Conservation (phyloP, 2,113 vertebrate genomes). For the Rhinolophus sinicus region DNA sequence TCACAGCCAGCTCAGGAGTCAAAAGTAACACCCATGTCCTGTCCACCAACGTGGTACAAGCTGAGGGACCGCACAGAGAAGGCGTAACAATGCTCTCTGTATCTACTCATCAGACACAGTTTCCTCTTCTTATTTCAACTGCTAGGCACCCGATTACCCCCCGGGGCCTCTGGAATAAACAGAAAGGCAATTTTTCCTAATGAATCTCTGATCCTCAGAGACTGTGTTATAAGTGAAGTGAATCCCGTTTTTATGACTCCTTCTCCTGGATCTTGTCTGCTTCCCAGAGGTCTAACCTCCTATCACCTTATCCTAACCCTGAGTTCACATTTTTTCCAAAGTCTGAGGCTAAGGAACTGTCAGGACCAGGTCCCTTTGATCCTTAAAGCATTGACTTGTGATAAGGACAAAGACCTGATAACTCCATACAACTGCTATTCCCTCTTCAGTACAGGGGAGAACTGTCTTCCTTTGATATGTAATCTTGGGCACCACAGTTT, state of each 20-base stretch:
- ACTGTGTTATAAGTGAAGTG: not conserved
- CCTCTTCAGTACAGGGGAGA: not conserved
- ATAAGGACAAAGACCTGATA: not conserved
- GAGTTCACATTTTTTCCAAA: not conserved
- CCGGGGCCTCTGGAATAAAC: not conserved
- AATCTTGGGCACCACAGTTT: not conserved
- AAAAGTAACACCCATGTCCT: not conserved
- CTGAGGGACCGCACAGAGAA: not conserved
- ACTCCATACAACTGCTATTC: not conserved
- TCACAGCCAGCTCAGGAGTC: not conserved
- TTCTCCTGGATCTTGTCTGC: not conserved
- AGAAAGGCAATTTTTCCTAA: not conserved
- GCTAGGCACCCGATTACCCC: not conserved
- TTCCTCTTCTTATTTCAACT: not conserved
- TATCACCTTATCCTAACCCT: not conserved
- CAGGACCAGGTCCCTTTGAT: not conserved
- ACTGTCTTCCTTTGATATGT: not conserved
- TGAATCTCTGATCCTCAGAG: not conserved
- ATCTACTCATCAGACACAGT: not conserved
- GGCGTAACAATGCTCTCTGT: not conserved
- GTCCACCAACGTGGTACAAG: accelerated
- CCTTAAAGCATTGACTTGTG: not conserved
- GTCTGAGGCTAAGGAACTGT: not conserved
- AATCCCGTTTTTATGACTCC: not conserved
- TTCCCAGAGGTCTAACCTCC: not conserved